Percentiles rank a stretch among this genome's conserved stretches.
Conservation (phyloP, 2,797 vertebrate genomes). For the Channallabes apus region DNA sequence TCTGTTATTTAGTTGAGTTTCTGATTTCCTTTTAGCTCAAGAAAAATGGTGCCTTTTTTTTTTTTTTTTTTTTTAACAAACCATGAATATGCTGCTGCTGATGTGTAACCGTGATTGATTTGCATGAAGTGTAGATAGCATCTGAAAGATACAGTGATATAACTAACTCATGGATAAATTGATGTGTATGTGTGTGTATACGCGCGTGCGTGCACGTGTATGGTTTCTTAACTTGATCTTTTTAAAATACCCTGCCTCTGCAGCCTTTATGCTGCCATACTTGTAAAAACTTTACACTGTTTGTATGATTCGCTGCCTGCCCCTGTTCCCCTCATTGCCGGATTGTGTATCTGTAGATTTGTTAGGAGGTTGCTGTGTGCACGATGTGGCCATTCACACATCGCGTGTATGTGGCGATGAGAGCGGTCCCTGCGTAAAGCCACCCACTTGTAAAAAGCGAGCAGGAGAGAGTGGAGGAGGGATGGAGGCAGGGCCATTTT, state of each 20-base stretch:
- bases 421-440: slow-evolving; percentile 37
- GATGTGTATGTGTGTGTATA: not conserved
- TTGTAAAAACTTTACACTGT: not conserved
- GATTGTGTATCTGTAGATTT: not conserved
- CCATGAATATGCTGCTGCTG: not conserved
- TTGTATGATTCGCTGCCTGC: not conserved
- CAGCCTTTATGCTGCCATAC: not conserved
- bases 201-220: too few species aligned
- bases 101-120: not conserved
- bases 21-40: not conserved
- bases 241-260: too few species aligned
- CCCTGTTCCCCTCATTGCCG: not conserved
- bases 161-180: not conserved
- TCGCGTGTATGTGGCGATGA: slow-evolving; percentile 30
- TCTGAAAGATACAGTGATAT: slow-evolving; percentile 22
- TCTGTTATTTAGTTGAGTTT: not conserved
- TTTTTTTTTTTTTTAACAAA: not conserved
- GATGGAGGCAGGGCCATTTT: slow-evolving; percentile 61
- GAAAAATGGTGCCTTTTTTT: not conserved
- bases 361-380: not conserved
- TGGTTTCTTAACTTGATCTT: not conserved
- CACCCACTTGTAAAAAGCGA: slow-evolving; percentile 36
- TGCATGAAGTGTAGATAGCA: slow-evolving; percentile 10
- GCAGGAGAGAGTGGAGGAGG: slow-evolving; percentile 38
- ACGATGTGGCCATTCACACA: not conserved